Percentiles rank a stretch among this genome's conserved stretches.
These are phyloP conservation scores for Bolborhynchus lineola DNA, from an alignment of 2,113 vertebrate genomes.

Conservation along the genomic window DNA sequence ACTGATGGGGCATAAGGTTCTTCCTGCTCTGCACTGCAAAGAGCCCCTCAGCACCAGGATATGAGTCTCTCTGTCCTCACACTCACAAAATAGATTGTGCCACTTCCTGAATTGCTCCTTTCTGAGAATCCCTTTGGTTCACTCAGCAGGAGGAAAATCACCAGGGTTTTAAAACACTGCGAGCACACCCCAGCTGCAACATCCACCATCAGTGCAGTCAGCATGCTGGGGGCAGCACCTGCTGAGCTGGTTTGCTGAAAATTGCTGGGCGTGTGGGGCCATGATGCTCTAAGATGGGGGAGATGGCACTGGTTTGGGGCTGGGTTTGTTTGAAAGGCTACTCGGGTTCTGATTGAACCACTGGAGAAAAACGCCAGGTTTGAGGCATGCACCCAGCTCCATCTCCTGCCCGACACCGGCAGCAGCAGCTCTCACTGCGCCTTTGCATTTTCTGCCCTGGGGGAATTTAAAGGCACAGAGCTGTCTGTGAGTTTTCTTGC, in stretches of 20 bases:
- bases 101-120: neutral
- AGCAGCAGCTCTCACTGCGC: rapidly evolving
- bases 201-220: neutral
- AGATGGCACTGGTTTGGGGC: neutral
- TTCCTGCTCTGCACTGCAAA: neutral
- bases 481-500: neutral
- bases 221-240: neutral
- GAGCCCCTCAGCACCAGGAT: neutral
- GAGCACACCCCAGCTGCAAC: rapidly evolving
- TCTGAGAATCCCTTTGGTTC: neutral
- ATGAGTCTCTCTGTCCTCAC: rapidly evolving
- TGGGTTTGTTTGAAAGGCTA: neutral
- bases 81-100: rapidly evolving
- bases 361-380: neutral
- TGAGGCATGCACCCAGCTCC: neutral
- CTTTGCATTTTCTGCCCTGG: neutral
- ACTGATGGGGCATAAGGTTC: rapidly evolving
- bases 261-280: neutral
- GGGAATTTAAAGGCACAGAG: neutral
- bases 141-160: neutral
- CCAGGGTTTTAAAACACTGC: neutral
- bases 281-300: neutral
- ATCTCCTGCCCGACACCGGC: neutral
- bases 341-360: rapidly evolving
- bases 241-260: neutral